A percentile compares a stretch with the other conserved stretches of the same genome.
Conservation (phyloP, 2,797 vertebrate genomes). For the Danio tinwini region DNA sequence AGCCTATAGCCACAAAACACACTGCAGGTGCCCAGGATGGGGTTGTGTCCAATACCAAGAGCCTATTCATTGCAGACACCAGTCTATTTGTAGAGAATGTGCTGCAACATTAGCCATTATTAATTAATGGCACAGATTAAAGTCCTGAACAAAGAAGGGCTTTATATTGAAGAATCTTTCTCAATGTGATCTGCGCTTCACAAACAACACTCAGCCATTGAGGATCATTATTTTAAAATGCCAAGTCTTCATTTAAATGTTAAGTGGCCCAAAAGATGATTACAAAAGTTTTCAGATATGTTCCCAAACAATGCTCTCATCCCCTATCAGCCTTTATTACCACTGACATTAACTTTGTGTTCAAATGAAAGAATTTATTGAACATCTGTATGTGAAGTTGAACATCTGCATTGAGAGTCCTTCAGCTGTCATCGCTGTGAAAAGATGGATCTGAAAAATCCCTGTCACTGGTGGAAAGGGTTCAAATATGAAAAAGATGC, state of each 20-base stretch:
- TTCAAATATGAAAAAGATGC: no score
- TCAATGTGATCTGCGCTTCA: conserved; percentile 18
- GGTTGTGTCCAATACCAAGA: conserved; percentile 37
- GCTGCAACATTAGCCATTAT: conserved; percentile 26
- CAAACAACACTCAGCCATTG: background rate
- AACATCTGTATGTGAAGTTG: no score
- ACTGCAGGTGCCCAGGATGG: conserved; percentile 36
- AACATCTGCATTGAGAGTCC: no score
- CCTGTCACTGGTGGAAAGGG: no score
- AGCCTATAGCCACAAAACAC: conserved; percentile 45
- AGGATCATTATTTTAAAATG: conserved; percentile 7
- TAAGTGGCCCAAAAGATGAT: conserved; percentile 12
- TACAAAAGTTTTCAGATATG: background rate
- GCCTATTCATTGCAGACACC: conserved; percentile 34
- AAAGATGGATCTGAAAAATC: no score
- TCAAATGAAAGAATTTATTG: no score
- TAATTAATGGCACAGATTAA: conserved; percentile 30
- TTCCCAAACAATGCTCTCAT: background rate
- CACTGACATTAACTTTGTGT: background rate
- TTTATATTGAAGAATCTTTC: conserved; percentile 15
- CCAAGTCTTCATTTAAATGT: background rate
- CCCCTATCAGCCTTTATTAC: background rate
- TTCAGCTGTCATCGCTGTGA: no score
- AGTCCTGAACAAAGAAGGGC: background rate
- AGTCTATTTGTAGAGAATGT: conserved; percentile 26